phyloP scores from a whole-genome alignment of 2,797 vertebrate genomes.

The Chiloscyllium punctatum region DNA sequence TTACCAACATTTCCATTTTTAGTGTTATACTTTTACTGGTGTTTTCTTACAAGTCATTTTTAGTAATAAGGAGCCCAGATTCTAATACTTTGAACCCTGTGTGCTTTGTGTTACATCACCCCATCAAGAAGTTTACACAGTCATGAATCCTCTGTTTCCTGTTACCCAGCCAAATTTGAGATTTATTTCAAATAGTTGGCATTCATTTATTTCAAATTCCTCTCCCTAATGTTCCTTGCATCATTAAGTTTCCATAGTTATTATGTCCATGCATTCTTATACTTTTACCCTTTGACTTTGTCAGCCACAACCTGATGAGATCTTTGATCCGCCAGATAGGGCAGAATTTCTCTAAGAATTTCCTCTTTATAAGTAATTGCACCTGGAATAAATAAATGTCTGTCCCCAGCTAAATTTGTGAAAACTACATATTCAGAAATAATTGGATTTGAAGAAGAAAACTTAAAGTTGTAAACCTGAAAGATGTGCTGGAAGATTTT shows the following conservation, averaged over 20 bases:
- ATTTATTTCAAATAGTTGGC: not conserved
- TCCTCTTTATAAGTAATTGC: not conserved
- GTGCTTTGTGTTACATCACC: not conserved
- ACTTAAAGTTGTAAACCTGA: not conserved
- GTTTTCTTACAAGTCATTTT: not conserved
- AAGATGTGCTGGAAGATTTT: not conserved
- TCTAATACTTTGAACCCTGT: not conserved
- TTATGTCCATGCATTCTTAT: not conserved
- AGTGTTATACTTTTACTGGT: not conserved
- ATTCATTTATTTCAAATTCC: not conserved
- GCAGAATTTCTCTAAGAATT: not conserved
- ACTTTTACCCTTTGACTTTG: not conserved
- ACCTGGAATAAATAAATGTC: not conserved
- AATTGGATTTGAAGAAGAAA: not conserved
- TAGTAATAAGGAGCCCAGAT: not conserved
- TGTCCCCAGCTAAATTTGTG: not conserved
- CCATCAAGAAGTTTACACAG: not conserved
- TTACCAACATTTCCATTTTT: not conserved
- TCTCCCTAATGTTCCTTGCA: not conserved
- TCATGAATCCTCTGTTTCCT: not conserved
- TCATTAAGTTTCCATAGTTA: not conserved
- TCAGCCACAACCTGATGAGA: not conserved
- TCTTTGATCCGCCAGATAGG: not conserved
- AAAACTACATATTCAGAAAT: not conserved
- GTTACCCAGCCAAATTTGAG: not conserved